Percentiles rank a stretch among this genome's conserved stretches.
Conservation (phyloP, 1,140 invertebrate species). For the Dendroctonus ponderosae region DNA sequence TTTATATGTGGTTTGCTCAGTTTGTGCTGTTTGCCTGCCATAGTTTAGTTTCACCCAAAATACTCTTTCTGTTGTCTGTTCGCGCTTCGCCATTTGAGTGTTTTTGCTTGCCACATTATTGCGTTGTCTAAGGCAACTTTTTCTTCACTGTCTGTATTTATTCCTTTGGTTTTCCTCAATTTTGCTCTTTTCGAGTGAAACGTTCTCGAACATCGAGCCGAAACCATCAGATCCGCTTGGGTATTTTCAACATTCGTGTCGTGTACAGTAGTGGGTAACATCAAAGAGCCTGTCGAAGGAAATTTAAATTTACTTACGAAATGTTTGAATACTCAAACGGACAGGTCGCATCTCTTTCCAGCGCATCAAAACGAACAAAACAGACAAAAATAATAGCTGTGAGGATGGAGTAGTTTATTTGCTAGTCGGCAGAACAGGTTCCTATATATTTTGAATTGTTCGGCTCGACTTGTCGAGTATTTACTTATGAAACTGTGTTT, state of each 20-base stretch:
- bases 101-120: no score
- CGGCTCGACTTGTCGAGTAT: constrained; percentile 8
- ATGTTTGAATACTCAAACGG: constrained; percentile 8
- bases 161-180: no score
- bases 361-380: no score
- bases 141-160: no score
- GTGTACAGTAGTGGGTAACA: constrained; percentile 8
- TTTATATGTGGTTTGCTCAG: no score
- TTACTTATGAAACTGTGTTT: not conserved
- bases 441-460: constrained; percentile 5
- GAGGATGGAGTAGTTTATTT: not conserved
- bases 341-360: not conserved
- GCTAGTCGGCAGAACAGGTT: constrained; percentile 15
- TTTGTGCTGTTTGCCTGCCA: no score
- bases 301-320: constrained; percentile 12
- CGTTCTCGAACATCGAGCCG: not conserved
- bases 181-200: not conserved
- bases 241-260: constrained; percentile 10
- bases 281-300: constrained; percentile 17
- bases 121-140: no score
- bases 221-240: constrained; percentile 1
- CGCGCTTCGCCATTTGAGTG: no score
- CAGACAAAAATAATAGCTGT: no score
- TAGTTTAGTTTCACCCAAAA: no score
- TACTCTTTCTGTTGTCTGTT: no score